Base-by-base conservation (phyloP, 2,113 vertebrate species). In the Labeo catla region DNA sequence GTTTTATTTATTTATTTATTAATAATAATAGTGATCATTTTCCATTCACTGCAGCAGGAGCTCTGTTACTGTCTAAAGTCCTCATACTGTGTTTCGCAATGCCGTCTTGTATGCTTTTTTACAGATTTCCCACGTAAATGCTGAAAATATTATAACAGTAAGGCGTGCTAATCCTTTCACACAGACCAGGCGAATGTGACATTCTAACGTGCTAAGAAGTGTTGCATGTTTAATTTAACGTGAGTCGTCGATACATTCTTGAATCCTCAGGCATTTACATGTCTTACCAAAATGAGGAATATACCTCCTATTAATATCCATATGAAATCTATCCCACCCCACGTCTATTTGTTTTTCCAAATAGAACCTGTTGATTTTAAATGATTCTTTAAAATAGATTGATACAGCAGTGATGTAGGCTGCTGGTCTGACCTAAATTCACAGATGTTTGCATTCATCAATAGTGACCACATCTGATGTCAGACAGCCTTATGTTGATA, bases 351-450 rank as follows among this genome's bases (percentile, higher is more conserved):
- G 16, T 54, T 52, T 79, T 65, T 49, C 23, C 45, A 11, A 11
- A 19, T 52, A 12, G 15, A n/a, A 82, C 81, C 63, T 82, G 65
- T 70, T 49, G 81, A 52, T 82, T 82, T 50, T 0, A 36, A 52
- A 68, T 10, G 23, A 45, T 47, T 23, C 12, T 43, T 4, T 8
- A 54, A 54, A 34, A 34, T 16, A 54, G 13, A 4, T 36, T 54
- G 23, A 77, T 54, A 34, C 0, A 12, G 54, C 10, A 36, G 16
- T 52, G 43, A 45, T 65, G 21, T 81, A 65, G 12, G 43, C 23
- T 43, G 23, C 9, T 81, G 45, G 43, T 76, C 28, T 88, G 77
- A 79, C 86, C 81, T 84, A 87, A 57, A 84, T 72, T 77, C n/a
- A 61, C 61, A 79, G 21, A 78, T 63, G 81, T 63, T 73, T 81